Evolutionary conservation across 2,888 invertebrate genomes (phyloP).

Genomic region (Heteromyza rotundicornis): DNA sequence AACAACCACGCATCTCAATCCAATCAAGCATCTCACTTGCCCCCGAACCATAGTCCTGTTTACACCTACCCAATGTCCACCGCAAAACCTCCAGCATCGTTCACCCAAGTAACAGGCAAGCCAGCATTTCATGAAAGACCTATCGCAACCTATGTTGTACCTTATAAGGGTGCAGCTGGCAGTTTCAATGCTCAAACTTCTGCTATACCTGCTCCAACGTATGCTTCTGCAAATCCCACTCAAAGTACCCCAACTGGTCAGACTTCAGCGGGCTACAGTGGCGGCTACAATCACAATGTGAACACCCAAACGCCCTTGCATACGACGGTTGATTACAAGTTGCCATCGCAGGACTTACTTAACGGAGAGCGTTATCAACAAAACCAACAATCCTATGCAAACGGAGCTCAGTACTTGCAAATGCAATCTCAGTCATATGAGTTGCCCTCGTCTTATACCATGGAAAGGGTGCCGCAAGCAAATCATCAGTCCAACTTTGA

Average conservation of each 20-base stretch:
- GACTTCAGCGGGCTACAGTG: neutral
- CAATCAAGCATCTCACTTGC: too few relatives aligned
- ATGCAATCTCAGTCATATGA: conserved; percentile 20
- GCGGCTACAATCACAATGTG: neutral
- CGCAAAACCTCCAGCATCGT: neutral
- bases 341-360: neutral
- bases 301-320: neutral
- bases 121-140: neutral
- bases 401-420: conserved; percentile 5
- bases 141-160: neutral
- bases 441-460: neutral
- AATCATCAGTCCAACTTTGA: neutral
- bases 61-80: neutral
- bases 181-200: conserved; percentile 7
- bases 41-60: neutral
- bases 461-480: too few relatives aligned
- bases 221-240: neutral
- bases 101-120: neutral
- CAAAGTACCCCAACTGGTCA: neutral
- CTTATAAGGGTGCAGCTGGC: conserved; percentile 5
- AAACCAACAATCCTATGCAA: neutral
- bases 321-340: neutral
- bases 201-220: neutral
- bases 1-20: too few relatives aligned
- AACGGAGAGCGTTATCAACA: neutral